Evolutionary conservation across 2,797 vertebrate species (phyloP).

Genomic region (Meda fulgida): DNA sequence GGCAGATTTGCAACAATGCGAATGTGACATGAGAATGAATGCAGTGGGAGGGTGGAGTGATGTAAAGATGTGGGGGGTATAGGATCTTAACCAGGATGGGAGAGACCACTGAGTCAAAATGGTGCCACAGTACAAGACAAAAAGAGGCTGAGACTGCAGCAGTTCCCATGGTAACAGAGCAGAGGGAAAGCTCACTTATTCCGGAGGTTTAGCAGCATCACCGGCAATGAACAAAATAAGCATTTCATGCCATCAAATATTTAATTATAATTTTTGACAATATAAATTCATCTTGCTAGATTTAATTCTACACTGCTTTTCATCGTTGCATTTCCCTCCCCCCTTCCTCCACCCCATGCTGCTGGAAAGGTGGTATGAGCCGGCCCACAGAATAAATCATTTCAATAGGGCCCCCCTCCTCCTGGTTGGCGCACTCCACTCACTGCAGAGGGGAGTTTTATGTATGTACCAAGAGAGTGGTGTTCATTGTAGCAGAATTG

Average conservation of each 20-base stretch:
- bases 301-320: constrained; percentile 31
- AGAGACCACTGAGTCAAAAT: constrained; percentile 64
- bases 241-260: background rate
- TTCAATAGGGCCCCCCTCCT: constrained; percentile 61
- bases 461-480: constrained; percentile 71
- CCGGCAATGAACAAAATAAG: background rate
- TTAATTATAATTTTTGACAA: background rate
- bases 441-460: constrained; percentile 65
- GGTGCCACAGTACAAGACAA: constrained; percentile 61
- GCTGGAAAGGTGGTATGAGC: constrained; percentile 69
- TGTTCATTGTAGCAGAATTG: constrained; percentile 80
- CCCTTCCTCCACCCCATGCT: constrained; percentile 46
- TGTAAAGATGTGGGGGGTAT: constrained; percentile 45
- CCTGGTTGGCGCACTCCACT: constrained; percentile 77
- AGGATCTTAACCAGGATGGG: constrained; percentile 53
- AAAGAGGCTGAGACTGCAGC: constrained; percentile 76
- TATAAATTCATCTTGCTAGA: background rate
- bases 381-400: constrained; percentile 63
- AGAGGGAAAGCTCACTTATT: constrained; percentile 39
- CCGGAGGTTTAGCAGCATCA: background rate
- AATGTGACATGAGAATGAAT: constrained; percentile 42
- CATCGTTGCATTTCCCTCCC: constrained; percentile 46
- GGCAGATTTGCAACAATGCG: constrained; percentile 36
- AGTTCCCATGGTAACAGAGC: constrained; percentile 83
- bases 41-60: constrained; percentile 36